These are phyloP conservation scores for Lomographa bimaculata DNA, from an alignment of 2,888 invertebrate species.

Conservation along the genomic window DNA sequence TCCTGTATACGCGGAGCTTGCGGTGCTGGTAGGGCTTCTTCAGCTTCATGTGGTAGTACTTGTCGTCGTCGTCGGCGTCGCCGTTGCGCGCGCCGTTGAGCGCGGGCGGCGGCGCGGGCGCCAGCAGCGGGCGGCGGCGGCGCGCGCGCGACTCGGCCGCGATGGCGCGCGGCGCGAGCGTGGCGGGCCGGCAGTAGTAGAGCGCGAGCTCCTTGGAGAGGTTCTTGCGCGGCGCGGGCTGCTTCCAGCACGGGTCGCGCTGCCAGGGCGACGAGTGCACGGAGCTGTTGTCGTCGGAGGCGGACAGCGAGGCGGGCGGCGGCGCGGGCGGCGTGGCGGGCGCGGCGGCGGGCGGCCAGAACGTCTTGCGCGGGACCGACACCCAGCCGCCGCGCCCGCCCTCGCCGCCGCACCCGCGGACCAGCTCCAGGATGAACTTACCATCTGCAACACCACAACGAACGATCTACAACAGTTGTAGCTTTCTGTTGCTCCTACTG, in stretches of 20 bases:
- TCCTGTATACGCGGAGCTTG: constrained; percentile 76
- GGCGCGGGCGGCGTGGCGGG: constrained; percentile 72
- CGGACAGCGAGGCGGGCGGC: constrained; percentile 92
- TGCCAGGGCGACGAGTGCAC: constrained; percentile 96
- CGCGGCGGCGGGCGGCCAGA: constrained; percentile 91
- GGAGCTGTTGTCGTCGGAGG: constrained; percentile 95
- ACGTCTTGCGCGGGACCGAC: constrained; percentile 94
- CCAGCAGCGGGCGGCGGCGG: constrained; percentile 87
- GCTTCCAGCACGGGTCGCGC: constrained; percentile 95
- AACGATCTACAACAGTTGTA: no score
- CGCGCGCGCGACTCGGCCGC: constrained; percentile 77
- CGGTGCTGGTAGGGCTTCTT: constrained; percentile 80
- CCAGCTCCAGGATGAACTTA: constrained; percentile 94
- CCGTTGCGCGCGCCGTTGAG: constrained; percentile 41
- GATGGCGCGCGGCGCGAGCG: constrained; percentile 69
- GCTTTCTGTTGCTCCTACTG: no score
- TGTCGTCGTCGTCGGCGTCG: constrained; percentile 68
- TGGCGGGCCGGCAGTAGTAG: constrained; percentile 85
- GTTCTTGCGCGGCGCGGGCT: constrained; percentile 89
- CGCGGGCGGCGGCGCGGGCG: constrained; percentile 48
- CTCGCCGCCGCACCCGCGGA: constrained; percentile 75
- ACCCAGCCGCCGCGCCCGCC: constrained; percentile 95
- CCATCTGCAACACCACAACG: constrained; percentile 85
- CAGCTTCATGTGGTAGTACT: constrained; percentile 78
- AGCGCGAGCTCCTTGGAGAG: constrained; percentile 89